These are phyloP conservation scores for Listrodromus nycthemerus DNA, from an alignment of 2,888 invertebrate genomes.

Conservation along the genomic window DNA sequence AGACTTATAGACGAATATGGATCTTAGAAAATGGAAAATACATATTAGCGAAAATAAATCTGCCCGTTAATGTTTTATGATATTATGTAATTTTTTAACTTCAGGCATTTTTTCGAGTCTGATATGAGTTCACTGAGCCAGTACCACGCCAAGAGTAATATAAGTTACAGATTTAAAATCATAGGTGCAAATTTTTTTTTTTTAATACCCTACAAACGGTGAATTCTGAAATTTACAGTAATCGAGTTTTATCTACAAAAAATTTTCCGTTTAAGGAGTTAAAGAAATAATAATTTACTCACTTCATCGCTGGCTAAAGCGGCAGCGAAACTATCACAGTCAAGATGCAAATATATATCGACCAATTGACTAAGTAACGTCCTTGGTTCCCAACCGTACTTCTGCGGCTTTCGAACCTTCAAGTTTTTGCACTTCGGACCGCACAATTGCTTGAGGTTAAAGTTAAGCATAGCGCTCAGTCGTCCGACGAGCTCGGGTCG, in stretches of 20 bases:
- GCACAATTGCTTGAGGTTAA: constrained; percentile 98
- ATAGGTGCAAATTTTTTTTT: no score
- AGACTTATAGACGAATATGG: no score
- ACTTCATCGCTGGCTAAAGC: constrained; percentile 98
- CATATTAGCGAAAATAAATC: no score
- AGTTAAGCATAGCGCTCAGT: constrained; percentile 99
- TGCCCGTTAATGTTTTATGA: no score
- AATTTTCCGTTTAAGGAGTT: background rate
- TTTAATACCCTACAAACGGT: background rate
- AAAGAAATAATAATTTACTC: constrained; percentile 70
- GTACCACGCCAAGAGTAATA: no score
- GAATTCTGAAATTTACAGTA: background rate
- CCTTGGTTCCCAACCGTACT: constrained; percentile 99
- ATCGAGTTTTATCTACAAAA: background rate
- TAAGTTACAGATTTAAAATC: no score
- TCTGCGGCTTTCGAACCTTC: constrained; percentile 96
- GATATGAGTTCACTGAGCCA: no score
- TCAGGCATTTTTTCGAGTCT: no score
- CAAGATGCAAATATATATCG: constrained; percentile 98
- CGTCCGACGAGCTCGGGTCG: constrained; percentile 96
- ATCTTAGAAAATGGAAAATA: no score
- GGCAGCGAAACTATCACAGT: constrained; percentile 95
- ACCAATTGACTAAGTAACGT: constrained; percentile 95
- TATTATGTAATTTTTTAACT: no score
- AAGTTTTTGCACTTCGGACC: constrained; percentile 97